phyloP scores from a whole-genome alignment of 2,888 invertebrate genomes.

The Tachina lurida region DNA sequence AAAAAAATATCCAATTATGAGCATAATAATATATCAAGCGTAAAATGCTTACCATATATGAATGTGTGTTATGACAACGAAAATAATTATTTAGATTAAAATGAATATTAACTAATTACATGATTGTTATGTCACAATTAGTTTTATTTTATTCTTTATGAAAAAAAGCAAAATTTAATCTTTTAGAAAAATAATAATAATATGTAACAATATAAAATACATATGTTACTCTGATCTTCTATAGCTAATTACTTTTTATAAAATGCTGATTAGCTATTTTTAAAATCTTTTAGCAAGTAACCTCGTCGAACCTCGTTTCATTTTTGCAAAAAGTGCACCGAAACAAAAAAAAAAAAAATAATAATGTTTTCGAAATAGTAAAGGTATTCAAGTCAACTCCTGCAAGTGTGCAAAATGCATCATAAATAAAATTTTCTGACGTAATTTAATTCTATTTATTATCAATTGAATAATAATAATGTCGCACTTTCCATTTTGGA shows the following conservation, averaged over 20 bases:
- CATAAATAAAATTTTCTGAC: too few species aligned
- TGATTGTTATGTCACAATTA: conserved; percentile 11
- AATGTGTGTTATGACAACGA: neutral
- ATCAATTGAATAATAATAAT: too few species aligned
- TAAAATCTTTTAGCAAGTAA: conserved; percentile 21
- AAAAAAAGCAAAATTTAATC: conserved; percentile 15
- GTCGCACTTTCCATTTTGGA: too few species aligned
- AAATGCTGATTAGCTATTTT: conserved; percentile 36
- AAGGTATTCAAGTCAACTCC: too few species aligned
- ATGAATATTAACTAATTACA: conserved; percentile 29
- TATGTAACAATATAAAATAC: too few species aligned
- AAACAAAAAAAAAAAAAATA: conserved; percentile 13
- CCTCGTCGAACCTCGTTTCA: conserved; percentile 44
- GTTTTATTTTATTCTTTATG: neutral
- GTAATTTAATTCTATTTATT: too few species aligned
- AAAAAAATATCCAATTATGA: neutral
- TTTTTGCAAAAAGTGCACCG: conserved; percentile 5
- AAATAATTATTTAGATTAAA: neutral
- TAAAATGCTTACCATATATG: neutral
- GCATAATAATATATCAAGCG: conserved; percentile 4
- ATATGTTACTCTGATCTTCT: neutral
- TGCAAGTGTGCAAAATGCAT: too few species aligned
- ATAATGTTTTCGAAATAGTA: neutral
- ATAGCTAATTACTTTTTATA: conserved; percentile 6
- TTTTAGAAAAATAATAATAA: conserved; percentile 2